Evolutionary conservation across 2,797 vertebrate species (phyloP).

Genomic region (Xenops minutus): DNA sequence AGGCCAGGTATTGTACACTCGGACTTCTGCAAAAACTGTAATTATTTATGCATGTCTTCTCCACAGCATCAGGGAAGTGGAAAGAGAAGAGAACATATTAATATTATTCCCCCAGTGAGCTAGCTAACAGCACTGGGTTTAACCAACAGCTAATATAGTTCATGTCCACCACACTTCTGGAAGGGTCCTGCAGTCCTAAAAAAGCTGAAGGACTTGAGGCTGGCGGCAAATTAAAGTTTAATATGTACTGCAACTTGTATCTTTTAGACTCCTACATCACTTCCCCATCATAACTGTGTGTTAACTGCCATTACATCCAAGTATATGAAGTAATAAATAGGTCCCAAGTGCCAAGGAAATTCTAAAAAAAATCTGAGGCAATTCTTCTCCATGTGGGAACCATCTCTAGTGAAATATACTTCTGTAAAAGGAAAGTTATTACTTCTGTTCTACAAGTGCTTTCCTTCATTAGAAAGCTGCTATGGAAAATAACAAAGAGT

Average conservation of each 20-base stretch:
- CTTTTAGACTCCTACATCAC: conserved; percentile 44
- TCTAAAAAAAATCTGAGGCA: conserved; percentile 32
- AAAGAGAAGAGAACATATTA: neutral
- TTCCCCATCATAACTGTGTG: conserved; percentile 47
- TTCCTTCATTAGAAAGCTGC: conserved; percentile 63
- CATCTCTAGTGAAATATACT: conserved; percentile 51
- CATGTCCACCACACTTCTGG: neutral
- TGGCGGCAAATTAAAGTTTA: conserved; percentile 44
- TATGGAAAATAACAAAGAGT: conserved; percentile 42
- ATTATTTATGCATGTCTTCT: neutral
- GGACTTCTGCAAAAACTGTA: neutral
- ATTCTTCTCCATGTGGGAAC: conserved; percentile 67
- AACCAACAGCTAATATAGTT: neutral
- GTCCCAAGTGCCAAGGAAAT: conserved; percentile 58
- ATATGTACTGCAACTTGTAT: conserved; percentile 46
- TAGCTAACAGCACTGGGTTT: neutral
- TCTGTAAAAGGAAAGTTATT: conserved; percentile 43
- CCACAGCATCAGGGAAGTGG: neutral
- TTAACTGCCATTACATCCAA: conserved; percentile 52
- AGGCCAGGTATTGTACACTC: neutral
- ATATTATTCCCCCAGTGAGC: neutral
- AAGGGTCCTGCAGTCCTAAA: neutral
- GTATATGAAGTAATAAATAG: conserved; percentile 68
- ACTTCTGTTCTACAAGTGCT: conserved; percentile 52
- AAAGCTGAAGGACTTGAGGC: conserved; percentile 9